Base-by-base conservation (phyloP, 2,888 invertebrate species). In the Neoitamus cyanurus region DNA sequence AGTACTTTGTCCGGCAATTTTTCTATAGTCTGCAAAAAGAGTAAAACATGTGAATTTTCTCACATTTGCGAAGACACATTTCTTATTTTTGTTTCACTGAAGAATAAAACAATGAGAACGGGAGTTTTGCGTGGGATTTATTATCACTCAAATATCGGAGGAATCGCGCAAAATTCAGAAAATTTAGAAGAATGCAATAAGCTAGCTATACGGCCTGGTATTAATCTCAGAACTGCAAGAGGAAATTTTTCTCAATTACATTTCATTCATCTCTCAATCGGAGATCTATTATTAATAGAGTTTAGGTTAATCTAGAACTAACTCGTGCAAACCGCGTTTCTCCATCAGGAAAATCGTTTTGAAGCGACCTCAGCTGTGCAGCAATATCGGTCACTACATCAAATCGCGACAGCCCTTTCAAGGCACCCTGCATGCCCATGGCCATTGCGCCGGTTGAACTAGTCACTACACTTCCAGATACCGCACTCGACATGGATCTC, bases 1-100 rank as follows among this genome's bases (percentile, higher is more conserved):
- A 99, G 92, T 36, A 99, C 97, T 92, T 99, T 99, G 91, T 99
- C 99, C 11, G 99, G 99, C 46, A 99, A 93, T 91, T 98, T 98
- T 91, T 98, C 98, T 90, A 98, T 97, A 4, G 97, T 98, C 97
- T 98, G 93, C 36, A 93, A 93, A 58, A 15, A 69, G 69, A 69
- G 30, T n/a, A n/a, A 42, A 42, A 42, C 4, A 42, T 42, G 7
- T 58, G 58, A 58, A 58, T 20, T 9, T 58, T 20, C 6, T 58
- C 20, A 58, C 15, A 58, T 20, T 25, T 58, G n/a, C 25, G n/a
- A 69, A 69, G 25, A 69, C 28, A 1, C 28, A 69, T 69, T 69
- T 13, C 69, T 58, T 58, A 58, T 58, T 58, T 58, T 58, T 20
- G 58, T 58, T 20, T 58, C 58, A 58, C 58, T 58, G 20, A 7